Evolutionary conservation across 1,140 invertebrate genomes (phyloP), one percentile per base, ranked within the genome.

Genomic region (Oedothorax gibbosus): DNA sequence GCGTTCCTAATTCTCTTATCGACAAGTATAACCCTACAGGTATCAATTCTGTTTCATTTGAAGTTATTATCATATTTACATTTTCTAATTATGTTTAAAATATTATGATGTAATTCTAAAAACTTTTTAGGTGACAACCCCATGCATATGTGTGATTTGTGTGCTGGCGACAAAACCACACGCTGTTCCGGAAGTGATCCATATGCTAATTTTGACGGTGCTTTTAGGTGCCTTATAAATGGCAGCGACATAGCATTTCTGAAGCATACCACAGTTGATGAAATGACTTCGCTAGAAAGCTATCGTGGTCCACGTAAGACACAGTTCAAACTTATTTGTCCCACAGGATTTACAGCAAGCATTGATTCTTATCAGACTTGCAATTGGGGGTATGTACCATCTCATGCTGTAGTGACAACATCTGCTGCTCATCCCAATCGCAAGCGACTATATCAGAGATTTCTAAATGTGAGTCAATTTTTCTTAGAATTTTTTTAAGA

Each of bases 1-100:
- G 98, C 91, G 96, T 97, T 20, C 95, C 97, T 0, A 98, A 98
- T 90, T 96, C 96, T 1, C 90, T 99, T 14, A 93, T 94, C 54
- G 94, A 97, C 88, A 95, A 96, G 90, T 97, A 98, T 88, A 99
- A 99, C 92, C 97, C 97, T 50, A 95, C 98, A 88, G 97, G 96
- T 91, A 90, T 90, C 88, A 71, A 68, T 62, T 49, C 56, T 35
- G 35, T 35, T 35, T 35, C 35, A 35, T 35, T 35, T 35, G 35
- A 35, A 35, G 35, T 35, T 35, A 35, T 35, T 35, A 35, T 35
- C 1, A 35, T 35, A 2, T 1, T 35, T 35, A 2, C 35, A 35
- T 35, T 35, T 35, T 35, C 35, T 35, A 35, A 35, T 35, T 35
- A 35, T 35, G 35, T 35, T 35, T 35, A 60, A 60, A 60, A 60